phyloP scores from a whole-genome alignment of 1,140 invertebrate species.

The Zaprionus inermis region DNA sequence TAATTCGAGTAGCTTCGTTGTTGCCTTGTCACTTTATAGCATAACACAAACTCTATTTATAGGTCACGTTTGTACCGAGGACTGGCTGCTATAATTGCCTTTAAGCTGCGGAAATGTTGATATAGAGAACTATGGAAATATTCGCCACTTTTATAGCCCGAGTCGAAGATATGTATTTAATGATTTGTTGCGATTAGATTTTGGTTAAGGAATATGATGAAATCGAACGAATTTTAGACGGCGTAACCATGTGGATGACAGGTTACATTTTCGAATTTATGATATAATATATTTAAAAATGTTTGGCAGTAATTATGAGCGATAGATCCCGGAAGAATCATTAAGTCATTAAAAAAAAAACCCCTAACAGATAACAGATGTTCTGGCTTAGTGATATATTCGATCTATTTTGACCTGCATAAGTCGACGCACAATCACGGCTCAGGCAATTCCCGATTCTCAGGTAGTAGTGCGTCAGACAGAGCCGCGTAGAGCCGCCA shows the following conservation, averaged over 20 bases:
- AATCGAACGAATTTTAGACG: neutral
- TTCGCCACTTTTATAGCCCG: neutral
- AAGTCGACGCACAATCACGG: neutral
- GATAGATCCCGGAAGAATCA: neutral
- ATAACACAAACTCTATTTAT: conserved; percentile 2
- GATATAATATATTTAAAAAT: neutral
- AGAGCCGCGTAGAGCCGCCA: neutral
- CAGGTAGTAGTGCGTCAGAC: conserved; percentile 23
- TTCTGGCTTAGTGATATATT: conserved; percentile 1
- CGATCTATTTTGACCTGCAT: conserved; percentile 15
- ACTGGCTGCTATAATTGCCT: neutral
- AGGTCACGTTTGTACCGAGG: conserved; percentile 24
- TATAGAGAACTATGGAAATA: neutral
- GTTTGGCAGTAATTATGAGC: no score
- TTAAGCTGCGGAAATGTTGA: neutral
- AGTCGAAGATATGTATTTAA: neutral
- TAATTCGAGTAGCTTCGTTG: conserved; percentile 1
- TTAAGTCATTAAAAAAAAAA: neutral
- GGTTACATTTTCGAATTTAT: neutral
- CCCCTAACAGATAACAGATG: neutral
- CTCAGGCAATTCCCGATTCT: conserved; percentile 9
- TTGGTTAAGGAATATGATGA: neutral
- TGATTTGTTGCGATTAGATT: neutral
- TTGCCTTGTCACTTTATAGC: conserved; percentile 8
- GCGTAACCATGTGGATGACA: neutral